Percentiles rank a stretch among this genome's conserved stretches.
phyloP scores from a whole-genome alignment of 2,888 invertebrate genomes.

The Lissocephala sabroskyi region DNA sequence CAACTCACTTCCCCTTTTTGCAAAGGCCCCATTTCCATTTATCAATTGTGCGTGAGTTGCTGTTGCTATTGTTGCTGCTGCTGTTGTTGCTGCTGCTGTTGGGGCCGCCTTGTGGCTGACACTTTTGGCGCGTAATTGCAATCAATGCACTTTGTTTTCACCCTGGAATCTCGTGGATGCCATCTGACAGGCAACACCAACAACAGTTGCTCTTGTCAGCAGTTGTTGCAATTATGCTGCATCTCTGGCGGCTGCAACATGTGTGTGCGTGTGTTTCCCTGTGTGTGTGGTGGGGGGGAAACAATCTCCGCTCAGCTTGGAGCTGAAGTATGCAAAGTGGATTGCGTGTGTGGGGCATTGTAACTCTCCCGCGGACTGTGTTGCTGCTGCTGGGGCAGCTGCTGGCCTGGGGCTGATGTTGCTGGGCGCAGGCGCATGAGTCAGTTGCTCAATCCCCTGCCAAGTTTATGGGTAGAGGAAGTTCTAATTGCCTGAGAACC shows the following conservation, averaged over 20 bases:
- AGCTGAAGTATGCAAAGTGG: conserved; percentile 14
- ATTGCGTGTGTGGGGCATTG: not conserved
- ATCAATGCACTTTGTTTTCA: conserved; percentile 38
- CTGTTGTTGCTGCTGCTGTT: not conserved
- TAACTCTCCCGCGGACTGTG: conserved; percentile 6
- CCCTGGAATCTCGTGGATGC: conserved; percentile 29
- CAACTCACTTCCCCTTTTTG: conserved; percentile 33
- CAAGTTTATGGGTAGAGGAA: conserved; percentile 10
- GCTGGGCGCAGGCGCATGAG: conserved; percentile 32
- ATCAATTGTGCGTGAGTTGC: conserved; percentile 32
- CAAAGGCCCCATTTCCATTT: conserved; percentile 16
- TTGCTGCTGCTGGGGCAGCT: too few relatives aligned
- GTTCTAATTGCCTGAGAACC: conserved; percentile 19
- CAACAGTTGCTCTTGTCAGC: conserved; percentile 17
- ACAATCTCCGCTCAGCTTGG: not conserved
- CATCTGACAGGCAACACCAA: conserved; percentile 14
- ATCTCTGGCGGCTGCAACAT: too few relatives aligned
- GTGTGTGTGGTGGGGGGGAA: too few relatives aligned
- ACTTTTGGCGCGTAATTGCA: conserved; percentile 49
- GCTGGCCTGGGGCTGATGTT: too few relatives aligned
- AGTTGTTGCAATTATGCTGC: conserved; percentile 20
- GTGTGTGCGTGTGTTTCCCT: too few relatives aligned
- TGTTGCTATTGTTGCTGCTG: not conserved
- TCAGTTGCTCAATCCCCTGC: conserved; percentile 6
- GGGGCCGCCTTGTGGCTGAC: conserved; percentile 15